Base-by-base conservation (phyloP, 2,797 vertebrate species). In the Acanthurus tractus region DNA sequence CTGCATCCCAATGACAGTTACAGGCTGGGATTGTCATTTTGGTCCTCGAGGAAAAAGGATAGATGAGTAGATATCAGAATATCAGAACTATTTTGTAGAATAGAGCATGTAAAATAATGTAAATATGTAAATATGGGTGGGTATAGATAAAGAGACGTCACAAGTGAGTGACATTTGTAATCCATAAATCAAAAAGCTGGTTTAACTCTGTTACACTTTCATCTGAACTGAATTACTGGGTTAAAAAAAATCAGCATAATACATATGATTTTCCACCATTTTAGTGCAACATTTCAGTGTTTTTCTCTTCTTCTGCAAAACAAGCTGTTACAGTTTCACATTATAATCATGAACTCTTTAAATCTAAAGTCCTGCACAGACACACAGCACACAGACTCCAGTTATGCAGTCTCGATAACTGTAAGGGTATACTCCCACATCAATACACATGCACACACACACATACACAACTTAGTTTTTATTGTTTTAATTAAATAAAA, bases 51-150 rank as follows among this genome's bases (percentile, higher is more conserved):
- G 20, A 67, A 20, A 77, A 68, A 74, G 44, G 4, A 7, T 22
- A 59, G 20, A 69, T 17, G 54, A 61, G 11, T 64, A 63, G 63
- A 54, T 53, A 25, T 74, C 15, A 58, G n/a, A n/a, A n/a, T n/a
- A n/a, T n/a, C n/a, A n/a, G n/a, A n/a, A n/a, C n/a, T 22, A 76
- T 88, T 45, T 82, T 84, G 50, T 86, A 86, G 81, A 79, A 77
- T n/a, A 74, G 52, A 71, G 44, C 40, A 34, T 93, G 85, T 91
- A 91, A 88, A 89, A 89, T 0, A 54, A 59, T 93, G 89, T 90
- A 86, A 40, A 92, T 90, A 91, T 93, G 90, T 92, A 90, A 85
- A 91, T 91, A 91, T 64, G 67, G 76, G 50, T 69, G 61, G 74
- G 77, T 63, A 54, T 50, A 66, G 20, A 62, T 20, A 52, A 62